Base-by-base conservation (phyloP, 2,797 vertebrate genomes). In the Eutrigla gurnardus region DNA sequence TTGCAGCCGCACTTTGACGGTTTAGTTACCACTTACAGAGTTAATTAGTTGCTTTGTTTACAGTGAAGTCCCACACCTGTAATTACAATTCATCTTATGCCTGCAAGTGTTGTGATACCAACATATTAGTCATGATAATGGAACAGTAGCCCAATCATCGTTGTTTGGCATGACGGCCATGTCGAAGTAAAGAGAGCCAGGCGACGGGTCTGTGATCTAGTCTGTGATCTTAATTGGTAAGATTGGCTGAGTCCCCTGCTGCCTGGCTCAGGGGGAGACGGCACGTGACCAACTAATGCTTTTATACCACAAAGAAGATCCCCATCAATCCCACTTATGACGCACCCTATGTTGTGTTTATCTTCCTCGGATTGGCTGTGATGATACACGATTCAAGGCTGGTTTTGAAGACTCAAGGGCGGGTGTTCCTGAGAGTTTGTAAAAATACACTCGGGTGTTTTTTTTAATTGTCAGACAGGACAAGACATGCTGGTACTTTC, bases 191-290 rank as follows among this genome's bases (percentile, higher is more conserved):
- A 72, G 18, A 77, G 47, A 65, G 47, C 54, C 58, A 62, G 71
- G 61, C 39, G 32, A 37, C 46, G 60, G 64, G 40, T 67, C 65
- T 83, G 17, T 81, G 80, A 78, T 81, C 73, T 77, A 52, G 66
- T 84, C 79, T 85, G 39, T 82, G 75, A 75, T 89, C 73, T 83
- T 84, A 80, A 83, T 85, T 66, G 70, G 68, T 64, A 7, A 53
- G 32, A 73, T 40, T 78, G 63, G 75, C 64, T 62, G 43, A 65
- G 65, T 68, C 73, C 73, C 74, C 62, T 45, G 73, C 70, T 85
- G 33, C 36, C 36, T 0, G 25, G 45, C 73, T 49, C 82, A 59
- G 64, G 57, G 47, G 65, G 37, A 66, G 71, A 49, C 62, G 5
- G 43, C 83, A 85, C 13, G 35, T 78, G 79, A 77, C 47, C 40